Percentiles rank a stretch among this genome's conserved stretches.
Evolutionary conservation across 2,113 vertebrate genomes (phyloP).

Genomic region (Casuarius casuarius): DNA sequence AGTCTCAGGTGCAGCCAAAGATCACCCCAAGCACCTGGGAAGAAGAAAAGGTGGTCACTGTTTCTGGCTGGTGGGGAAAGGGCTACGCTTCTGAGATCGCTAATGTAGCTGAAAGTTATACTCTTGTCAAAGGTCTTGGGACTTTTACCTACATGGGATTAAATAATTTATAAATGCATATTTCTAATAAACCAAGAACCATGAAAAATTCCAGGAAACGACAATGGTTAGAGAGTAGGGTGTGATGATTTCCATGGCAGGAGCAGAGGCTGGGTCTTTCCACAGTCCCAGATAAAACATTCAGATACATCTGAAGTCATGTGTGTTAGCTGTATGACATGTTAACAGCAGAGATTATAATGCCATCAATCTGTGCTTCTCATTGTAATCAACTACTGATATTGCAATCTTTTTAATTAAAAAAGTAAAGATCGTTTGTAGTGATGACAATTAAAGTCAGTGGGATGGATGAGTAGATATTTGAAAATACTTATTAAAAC

Average conservation of each 20-base stretch:
- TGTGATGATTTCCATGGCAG: not conserved
- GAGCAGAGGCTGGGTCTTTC: not conserved
- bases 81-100: not conserved
- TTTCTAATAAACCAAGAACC: not conserved
- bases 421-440: not conserved
- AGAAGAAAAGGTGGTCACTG: not conserved
- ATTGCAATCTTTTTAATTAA: not conserved
- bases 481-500: not conserved
- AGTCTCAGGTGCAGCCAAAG: not conserved
- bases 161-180: not conserved
- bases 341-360: not conserved
- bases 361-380: not conserved
- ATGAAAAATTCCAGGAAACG: not conserved
- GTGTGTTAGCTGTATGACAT: not conserved
- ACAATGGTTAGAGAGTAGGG: not conserved
- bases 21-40: not conserved
- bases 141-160: not conserved
- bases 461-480: not conserved
- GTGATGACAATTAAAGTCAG: not conserved
- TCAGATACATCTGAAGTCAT: not conserved
- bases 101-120: not conserved
- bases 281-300: not conserved
- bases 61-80: not conserved
- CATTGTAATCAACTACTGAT: not conserved
- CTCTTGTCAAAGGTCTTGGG: not conserved